phyloP scores from a whole-genome alignment of 2,797 vertebrate genomes.

The Sternotherus odoratus region DNA sequence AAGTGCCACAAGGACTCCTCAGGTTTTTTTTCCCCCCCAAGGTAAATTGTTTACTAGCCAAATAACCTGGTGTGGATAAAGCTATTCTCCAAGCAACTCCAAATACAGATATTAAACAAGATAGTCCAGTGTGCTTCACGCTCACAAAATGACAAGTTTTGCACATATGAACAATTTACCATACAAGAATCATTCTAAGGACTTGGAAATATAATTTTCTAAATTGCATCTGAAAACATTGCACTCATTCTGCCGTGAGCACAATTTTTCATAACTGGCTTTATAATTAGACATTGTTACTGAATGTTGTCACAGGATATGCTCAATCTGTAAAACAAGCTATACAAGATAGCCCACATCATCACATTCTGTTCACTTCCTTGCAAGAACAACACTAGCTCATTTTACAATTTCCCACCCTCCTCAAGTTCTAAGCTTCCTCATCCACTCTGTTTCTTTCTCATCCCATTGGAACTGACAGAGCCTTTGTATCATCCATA shows the following conservation, averaged over 20 bases:
- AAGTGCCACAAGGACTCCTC: too few species aligned
- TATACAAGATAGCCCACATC: background rate
- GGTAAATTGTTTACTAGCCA: background rate
- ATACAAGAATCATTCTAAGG: background rate
- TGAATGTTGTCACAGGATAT: background rate
- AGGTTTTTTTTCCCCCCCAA: too few species aligned
- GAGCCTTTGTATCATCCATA: background rate
- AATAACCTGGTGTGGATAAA: background rate
- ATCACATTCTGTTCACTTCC: background rate
- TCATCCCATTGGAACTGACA: background rate
- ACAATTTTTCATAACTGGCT: background rate
- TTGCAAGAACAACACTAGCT: background rate
- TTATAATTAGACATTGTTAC: background rate
- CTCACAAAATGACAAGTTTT: background rate
- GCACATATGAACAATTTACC: background rate
- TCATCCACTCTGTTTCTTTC: background rate
- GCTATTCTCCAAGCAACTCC: background rate
- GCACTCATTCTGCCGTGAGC: background rate
- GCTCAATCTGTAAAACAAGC: background rate
- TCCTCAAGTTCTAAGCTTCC: background rate
- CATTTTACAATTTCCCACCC: background rate
- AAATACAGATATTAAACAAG: accelerated
- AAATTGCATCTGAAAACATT: background rate
- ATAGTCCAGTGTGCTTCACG: background rate
- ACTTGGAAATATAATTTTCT: background rate